A percentile compares a stretch with the other conserved stretches of the same genome.
phyloP scores from a whole-genome alignment of 2,888 invertebrate species.

The Rhogogaster chlorosoma region DNA sequence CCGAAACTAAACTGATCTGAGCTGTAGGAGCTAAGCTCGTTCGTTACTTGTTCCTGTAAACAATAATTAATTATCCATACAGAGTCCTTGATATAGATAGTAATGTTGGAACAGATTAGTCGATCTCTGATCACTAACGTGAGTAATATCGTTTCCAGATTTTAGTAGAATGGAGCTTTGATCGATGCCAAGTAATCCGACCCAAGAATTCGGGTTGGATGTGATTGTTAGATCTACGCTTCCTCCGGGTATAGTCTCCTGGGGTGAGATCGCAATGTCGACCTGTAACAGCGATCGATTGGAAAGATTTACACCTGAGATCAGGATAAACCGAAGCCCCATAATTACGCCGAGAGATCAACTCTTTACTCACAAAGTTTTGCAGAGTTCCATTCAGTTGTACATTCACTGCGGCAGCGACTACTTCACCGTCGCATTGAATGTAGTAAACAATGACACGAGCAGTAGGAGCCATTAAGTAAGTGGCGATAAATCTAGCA shows the following conservation, averaged over 20 bases:
- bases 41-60: conserved; percentile 79
- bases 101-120: no score
- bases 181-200: conserved; percentile 94
- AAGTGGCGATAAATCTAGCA: conserved; percentile 84
- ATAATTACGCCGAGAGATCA: no score
- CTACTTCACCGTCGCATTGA: conserved; percentile 85
- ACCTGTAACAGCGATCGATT: conserved; percentile 78
- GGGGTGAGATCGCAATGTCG: conserved; percentile 83
- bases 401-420: conserved; percentile 92
- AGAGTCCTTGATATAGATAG: not conserved
- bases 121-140: conserved; percentile 68
- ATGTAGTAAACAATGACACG: conserved; percentile 90
- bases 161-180: conserved; percentile 88
- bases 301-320: not conserved
- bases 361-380: no score
- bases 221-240: conserved; percentile 88
- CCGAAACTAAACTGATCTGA: conserved; percentile 77
- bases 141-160: conserved; percentile 85
- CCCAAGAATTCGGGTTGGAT: conserved; percentile 91
- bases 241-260: conserved; percentile 87
- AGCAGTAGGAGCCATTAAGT: conserved; percentile 90
- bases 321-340: no score
- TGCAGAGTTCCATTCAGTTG: conserved; percentile 88
- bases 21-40: conserved; percentile 83
- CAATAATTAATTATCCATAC: not conserved